A percentile compares a stretch with the other conserved stretches of the same genome.
Evolutionary conservation across 1,140 invertebrate genomes (phyloP).

Genomic region (Oncopodura yosiiana): DNA sequence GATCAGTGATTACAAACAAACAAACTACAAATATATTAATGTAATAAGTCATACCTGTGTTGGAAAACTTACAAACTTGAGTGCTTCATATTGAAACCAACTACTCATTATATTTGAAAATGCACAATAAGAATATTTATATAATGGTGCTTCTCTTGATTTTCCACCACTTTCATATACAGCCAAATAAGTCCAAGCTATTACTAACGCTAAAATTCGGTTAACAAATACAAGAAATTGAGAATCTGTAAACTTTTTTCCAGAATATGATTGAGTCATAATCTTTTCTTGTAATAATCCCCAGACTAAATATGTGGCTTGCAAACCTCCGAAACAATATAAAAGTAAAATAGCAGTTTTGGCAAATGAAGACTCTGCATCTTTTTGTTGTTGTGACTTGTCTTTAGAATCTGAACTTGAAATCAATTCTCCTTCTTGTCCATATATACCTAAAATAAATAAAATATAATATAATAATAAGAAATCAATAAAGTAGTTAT

Average conservation of each 20-base stretch:
- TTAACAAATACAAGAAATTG: conserved; percentile 94
- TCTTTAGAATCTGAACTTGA: conserved; percentile 13
- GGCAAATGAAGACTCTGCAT: conserved; percentile 18
- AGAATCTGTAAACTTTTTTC: conserved; percentile 72
- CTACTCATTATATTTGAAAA: conserved; percentile 97
- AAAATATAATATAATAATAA: too few relatives aligned
- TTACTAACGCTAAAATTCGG: conserved; percentile 69
- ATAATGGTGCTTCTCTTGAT: conserved; percentile 74
- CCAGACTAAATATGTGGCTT: conserved; percentile 86
- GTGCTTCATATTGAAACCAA: conserved; percentile 98
- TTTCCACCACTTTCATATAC: conserved; percentile 47
- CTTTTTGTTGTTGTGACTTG: conserved; percentile 24
- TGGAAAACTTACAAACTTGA: conserved; percentile 97
- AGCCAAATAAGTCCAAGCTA: conserved; percentile 56
- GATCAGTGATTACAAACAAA: conserved; percentile 4
- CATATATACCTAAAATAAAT: too few relatives aligned
- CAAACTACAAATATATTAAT: not conserved
- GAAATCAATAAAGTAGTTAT: too few relatives aligned
- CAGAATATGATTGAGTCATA: conserved; percentile 62
- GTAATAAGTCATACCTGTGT: conserved; percentile 61
- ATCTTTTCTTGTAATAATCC: conserved; percentile 88
- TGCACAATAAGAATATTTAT: conserved; percentile 93
- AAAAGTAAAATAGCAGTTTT: conserved; percentile 51
- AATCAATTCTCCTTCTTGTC: conserved; percentile 41
- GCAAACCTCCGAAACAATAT: conserved; percentile 78